Evolutionary conservation across 2,113 vertebrate species (phyloP).

Genomic region (Callopanchax toddi): DNA sequence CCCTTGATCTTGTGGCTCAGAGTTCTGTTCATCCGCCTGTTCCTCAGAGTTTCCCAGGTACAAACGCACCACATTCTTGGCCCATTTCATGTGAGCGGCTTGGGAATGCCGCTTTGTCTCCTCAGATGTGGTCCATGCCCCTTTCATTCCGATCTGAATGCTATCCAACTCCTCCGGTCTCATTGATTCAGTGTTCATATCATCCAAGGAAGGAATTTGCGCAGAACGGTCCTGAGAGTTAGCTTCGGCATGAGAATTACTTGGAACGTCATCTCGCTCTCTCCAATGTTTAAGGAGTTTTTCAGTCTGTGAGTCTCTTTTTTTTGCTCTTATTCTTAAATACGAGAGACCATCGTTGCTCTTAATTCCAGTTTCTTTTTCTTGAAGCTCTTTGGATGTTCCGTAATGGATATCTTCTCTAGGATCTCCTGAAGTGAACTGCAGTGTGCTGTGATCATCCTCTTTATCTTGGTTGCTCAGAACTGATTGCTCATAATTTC

Average conservation of each 20-base stretch:
- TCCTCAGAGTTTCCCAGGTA: conserved; percentile 72
- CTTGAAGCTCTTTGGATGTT: background rate
- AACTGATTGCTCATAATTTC: conserved; percentile 8
- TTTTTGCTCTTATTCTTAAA: conserved; percentile 11
- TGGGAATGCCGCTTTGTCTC: conserved; percentile 72
- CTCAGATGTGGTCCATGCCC: conserved; percentile 51
- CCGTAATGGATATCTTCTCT: background rate
- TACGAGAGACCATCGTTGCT: conserved; percentile 25
- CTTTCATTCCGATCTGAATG: conserved; percentile 61
- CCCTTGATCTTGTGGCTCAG: background rate
- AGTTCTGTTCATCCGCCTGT: background rate
- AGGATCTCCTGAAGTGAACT: background rate
- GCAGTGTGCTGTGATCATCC: background rate
- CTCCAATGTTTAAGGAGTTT: conserved; percentile 69
- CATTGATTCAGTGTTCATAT: conserved; percentile 25
- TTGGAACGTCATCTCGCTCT: conserved; percentile 33
- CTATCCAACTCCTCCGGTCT: conserved; percentile 67
- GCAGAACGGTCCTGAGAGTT: conserved; percentile 9
- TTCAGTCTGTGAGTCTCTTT: conserved; percentile 67
- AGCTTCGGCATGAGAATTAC: conserved; percentile 26
- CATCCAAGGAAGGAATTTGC: conserved; percentile 43
- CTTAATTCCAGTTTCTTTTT: conserved; percentile 12
- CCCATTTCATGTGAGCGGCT: conserved; percentile 80
- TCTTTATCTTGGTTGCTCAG: conserved; percentile 15
- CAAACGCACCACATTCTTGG: conserved; percentile 70